Base-by-base conservation (phyloP, 2,113 vertebrate species). In the Myrmecophaga tridactyla region DNA sequence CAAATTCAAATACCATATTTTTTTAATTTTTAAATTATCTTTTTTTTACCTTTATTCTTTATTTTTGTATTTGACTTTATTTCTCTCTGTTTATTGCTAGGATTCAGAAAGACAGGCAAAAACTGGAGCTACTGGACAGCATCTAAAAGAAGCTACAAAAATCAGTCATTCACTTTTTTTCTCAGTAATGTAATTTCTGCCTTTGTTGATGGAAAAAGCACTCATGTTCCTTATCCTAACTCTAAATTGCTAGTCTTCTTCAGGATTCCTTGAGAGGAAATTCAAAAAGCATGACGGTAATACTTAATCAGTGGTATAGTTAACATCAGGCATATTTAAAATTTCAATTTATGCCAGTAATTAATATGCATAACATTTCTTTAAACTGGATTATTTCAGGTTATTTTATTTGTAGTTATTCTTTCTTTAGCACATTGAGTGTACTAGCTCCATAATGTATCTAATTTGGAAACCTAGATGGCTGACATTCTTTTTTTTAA, bases 231-330 rank as follows among this genome's bases (percentile, higher is more conserved):
- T 39, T 99, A 99, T 97, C 99, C 99, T 77, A 99, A 99, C 96
- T 99, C 99, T 60, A 99, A 99, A 97, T 98, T 99, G 31, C 99
- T 1, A 99, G 99, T 25, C 98, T 99, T 89, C 99, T 99, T 76
- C 99, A 99, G 97, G 99, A 99, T 97, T 99, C 99, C 1, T 98
- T 99, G 7, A 99, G 99, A 67, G 99, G 99, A 97, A 99, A 99
- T 97, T 99, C 99, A 80, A 99, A 99, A 98, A 99, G 99, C 58
- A 99, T 99, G 99, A 99, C 99, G 99, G 99, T 99, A 98, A 98
- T 98, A 77, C 89, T 43, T 39, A 1, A 58, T 90, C 90, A 70
- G 14, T 85, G 12, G 8, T 82, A 23, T 65, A 27, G 58, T 69
- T 92, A 87, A n/a, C 41, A 63, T 73, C 20, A 78, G 72, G n/a